These are phyloP conservation scores for Cantharis rufa DNA, from an alignment of 2,888 invertebrate species.

Conservation along the genomic window DNA sequence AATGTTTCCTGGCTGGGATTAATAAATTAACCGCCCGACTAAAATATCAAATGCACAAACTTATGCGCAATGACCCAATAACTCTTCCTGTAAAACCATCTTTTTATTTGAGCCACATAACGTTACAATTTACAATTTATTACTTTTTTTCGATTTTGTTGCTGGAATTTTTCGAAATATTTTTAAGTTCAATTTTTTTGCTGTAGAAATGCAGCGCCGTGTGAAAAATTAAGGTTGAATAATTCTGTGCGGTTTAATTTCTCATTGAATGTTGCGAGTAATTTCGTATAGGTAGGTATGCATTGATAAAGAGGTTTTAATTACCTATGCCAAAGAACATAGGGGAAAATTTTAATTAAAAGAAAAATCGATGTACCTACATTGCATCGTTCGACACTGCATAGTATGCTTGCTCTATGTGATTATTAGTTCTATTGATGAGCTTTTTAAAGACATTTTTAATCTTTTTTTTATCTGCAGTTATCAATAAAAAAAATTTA, in stretches of 20 bases:
- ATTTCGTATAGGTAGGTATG: background rate
- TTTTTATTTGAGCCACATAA: background rate
- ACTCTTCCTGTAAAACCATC: conserved; percentile 2
- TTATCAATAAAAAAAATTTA: too few relatives aligned
- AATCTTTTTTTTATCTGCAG: background rate
- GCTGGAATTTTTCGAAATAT: background rate
- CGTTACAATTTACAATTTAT: background rate
- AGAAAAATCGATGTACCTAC: background rate
- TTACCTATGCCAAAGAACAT: background rate
- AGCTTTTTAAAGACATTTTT: background rate
- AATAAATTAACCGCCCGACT: conserved; percentile 31
- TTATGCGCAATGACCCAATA: conserved; percentile 10
- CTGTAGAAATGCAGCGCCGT: background rate
- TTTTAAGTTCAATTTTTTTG: background rate
- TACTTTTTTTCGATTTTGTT: background rate
- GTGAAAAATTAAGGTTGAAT: background rate
- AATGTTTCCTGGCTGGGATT: conserved; percentile 32
- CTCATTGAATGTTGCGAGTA: background rate
- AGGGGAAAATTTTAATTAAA: background rate
- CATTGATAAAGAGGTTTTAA: background rate
- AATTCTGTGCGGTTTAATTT: background rate
- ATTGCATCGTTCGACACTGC: background rate
- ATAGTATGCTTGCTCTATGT: background rate
- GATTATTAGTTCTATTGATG: background rate
- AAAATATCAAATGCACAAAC: conserved; percentile 27